Base-by-base conservation (phyloP, 2,113 vertebrate genomes). In the Alouatta palliata region DNA sequence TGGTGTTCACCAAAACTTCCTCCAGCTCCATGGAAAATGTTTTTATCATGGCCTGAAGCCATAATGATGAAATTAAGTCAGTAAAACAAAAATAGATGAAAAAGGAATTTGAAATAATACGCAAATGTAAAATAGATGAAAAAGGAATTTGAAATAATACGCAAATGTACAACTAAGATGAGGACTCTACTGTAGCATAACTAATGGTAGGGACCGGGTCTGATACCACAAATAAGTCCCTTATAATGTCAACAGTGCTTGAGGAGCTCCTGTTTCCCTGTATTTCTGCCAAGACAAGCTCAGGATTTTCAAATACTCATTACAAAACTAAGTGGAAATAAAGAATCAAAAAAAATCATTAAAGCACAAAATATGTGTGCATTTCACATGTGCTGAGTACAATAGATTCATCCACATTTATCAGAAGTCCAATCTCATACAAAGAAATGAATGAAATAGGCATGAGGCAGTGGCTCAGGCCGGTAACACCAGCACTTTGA, bases 51-150 rank as follows among this genome's bases (percentile, higher is more conserved):
- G 52, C n/a, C 76, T 81, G 45, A 93, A 76, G n/a, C 35, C 64
- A 82, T 35, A 92, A 43, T 32, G 79, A 91, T 75, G 20, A 82
- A 96, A 92, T 73, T 64, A 87, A 91, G 71, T 92, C 80, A 82
- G 20, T 91, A 83, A 87, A 96, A 86, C 52, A 56, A 68, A 95
- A 79, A 23, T 84, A 84, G 19, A 61, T 9, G 56, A 37, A 82
- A 93, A 91, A 81, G 25, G n/a, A 76, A 84, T 56, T 81, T 88
- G 43, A 84, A 95, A 85, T 87, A 84, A 85, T 35, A 86, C 37
- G 49, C 32, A 90, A 76, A 90, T 75, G 4, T 32, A 90, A 95
- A 79, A 23, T 84, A 84, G 19, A 61, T 9, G 56, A 37, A 82
- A 93, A 91, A 81, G 25, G n/a, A 76, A 84, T 56, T 81, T 88